Conservation (phyloP, 1,140 invertebrate genomes). For the Melitaea cinxia region DNA sequence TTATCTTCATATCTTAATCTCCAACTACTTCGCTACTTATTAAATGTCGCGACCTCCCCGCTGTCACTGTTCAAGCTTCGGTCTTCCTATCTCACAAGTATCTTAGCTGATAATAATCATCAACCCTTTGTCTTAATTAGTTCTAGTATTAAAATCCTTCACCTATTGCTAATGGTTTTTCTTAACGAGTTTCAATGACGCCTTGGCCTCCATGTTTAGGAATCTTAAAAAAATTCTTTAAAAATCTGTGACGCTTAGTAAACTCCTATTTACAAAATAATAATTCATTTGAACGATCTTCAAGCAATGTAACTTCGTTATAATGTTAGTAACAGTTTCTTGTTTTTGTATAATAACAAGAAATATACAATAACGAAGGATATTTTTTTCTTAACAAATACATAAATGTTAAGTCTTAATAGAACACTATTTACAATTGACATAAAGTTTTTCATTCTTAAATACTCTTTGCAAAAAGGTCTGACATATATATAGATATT, state of each 20-base stretch:
- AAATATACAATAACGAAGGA: too few species aligned
- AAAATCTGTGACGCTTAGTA: constrained; percentile 1
- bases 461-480: too few species aligned
- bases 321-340: too few species aligned
- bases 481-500: too few species aligned
- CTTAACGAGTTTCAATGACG: constrained; percentile 13
- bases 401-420: too few species aligned
- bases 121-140: constrained; percentile 21
- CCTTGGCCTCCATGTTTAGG: neutral
- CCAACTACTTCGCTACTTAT: constrained; percentile 4
- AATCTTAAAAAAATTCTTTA: constrained; percentile 5
- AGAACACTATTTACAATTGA: too few species aligned
- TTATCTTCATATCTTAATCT: constrained; percentile 3
- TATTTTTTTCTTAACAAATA: too few species aligned
- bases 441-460: too few species aligned
- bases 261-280: too few species aligned
- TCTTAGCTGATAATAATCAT: constrained; percentile 12
- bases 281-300: too few species aligned
- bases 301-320: too few species aligned
- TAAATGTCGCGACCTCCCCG: constrained; percentile 11
- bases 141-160: constrained; percentile 8
- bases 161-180: constrained; percentile 1
- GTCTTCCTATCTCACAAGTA: constrained; percentile 14
- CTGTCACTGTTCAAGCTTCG: neutral
- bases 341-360: too few species aligned